Evolutionary conservation across 2,888 invertebrate genomes (phyloP).

Genomic region (Mycalesis mineus): DNA sequence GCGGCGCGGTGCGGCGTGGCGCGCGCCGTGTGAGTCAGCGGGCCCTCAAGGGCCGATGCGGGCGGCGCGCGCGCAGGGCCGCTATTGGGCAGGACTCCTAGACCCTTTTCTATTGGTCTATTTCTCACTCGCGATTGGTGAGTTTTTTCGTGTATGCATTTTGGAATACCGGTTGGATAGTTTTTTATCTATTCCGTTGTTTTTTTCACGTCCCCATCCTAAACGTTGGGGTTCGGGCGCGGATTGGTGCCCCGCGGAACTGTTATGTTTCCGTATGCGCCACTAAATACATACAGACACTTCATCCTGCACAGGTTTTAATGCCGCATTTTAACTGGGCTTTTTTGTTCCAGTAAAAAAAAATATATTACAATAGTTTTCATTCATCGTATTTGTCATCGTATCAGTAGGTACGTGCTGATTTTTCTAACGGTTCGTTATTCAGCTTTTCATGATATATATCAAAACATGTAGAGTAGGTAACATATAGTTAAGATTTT

Average conservation of each 20-base stretch:
- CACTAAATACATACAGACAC: too few relatives aligned
- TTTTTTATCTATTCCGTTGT: conserved; percentile 14
- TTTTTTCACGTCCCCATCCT: conserved; percentile 5
- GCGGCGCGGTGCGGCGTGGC: neutral
- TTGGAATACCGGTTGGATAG: conserved; percentile 16
- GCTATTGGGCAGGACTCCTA: conserved; percentile 35
- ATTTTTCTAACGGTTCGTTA: too few relatives aligned
- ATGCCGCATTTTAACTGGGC: too few relatives aligned
- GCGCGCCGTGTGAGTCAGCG: neutral
- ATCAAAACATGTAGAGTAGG: too few relatives aligned
- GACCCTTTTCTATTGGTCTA: conserved; percentile 35
- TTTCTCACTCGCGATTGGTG: conserved; percentile 27
- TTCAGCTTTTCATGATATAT: too few relatives aligned
- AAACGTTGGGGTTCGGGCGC: neutral
- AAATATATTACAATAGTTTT: too few relatives aligned
- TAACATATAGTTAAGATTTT: too few relatives aligned
- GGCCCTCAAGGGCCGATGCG: conserved; percentile 22
- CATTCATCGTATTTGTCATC: too few relatives aligned
- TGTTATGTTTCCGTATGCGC: neutral
- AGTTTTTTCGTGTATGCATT: conserved; percentile 17
- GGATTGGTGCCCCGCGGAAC: neutral
- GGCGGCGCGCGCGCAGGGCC: conserved; percentile 34
- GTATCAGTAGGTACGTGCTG: too few relatives aligned
- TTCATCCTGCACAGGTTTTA: too few relatives aligned
- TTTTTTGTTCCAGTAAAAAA: too few relatives aligned